A percentile compares a stretch with the other conserved stretches of the same genome.
phyloP scores from a whole-genome alignment of 2,797 vertebrate genomes.

The Holocentrus rufus region DNA sequence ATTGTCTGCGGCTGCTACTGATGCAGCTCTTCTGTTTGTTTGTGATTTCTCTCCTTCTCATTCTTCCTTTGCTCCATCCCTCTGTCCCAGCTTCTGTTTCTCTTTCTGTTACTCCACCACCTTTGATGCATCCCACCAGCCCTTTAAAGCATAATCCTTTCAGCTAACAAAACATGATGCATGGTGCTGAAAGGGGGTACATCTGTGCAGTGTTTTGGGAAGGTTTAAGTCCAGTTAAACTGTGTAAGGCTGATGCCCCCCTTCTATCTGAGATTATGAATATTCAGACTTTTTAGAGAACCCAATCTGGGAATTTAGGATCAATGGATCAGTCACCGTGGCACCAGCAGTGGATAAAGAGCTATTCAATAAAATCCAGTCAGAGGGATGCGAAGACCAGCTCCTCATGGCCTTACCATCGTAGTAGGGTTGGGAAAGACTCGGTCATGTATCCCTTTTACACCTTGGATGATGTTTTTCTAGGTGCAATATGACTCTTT shows the following conservation, averaged over 20 bases:
- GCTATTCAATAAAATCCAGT: conserved; percentile 71
- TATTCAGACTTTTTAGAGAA: conserved; percentile 81
- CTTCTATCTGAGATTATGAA: conserved; percentile 78
- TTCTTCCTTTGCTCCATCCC: conserved; percentile 51
- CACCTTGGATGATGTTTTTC: conserved; percentile 39
- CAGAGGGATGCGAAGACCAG: conserved; percentile 59
- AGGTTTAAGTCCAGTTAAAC: conserved; percentile 80
- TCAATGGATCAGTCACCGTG: conserved; percentile 64
- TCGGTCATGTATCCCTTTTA: conserved; percentile 36
- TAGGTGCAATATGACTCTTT: not conserved
- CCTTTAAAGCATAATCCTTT: conserved; percentile 79
- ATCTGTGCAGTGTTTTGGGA: conserved; percentile 80
- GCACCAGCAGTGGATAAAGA: conserved; percentile 62
- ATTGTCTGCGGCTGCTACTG: conserved; percentile 70
- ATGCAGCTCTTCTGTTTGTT: conserved; percentile 76
- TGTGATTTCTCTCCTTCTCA: conserved; percentile 64
- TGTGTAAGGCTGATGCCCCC: conserved; percentile 72
- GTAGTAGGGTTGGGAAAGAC: conserved; percentile 46
- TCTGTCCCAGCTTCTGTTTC: conserved; percentile 67
- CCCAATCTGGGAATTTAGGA: conserved; percentile 69
- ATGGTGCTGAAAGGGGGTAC: conserved; percentile 76
- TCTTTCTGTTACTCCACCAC: conserved; percentile 75
- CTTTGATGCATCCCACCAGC: conserved; percentile 78
- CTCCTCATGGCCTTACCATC: conserved; percentile 51
- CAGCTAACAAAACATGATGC: conserved; percentile 79